A percentile compares a stretch with the other conserved stretches of the same genome.
phyloP scores from a whole-genome alignment of 2,113 vertebrate genomes.

The Scopus umbretta region DNA sequence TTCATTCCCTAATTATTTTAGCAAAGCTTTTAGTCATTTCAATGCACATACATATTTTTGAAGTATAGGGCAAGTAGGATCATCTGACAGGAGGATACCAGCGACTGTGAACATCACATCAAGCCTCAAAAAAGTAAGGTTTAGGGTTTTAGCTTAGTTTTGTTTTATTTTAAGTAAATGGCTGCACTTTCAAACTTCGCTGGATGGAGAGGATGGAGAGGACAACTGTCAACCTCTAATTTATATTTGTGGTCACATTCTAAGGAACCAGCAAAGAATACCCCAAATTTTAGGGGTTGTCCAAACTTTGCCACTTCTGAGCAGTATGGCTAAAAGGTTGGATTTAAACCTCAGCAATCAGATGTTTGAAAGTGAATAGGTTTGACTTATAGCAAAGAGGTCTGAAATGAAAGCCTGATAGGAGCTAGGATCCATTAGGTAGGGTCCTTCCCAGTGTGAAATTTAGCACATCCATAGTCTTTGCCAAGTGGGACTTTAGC shows the following conservation, averaged over 20 bases:
- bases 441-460: not conserved
- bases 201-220: not conserved
- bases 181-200: not conserved
- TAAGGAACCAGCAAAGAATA: not conserved
- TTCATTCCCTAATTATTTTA: not conserved
- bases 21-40: not conserved
- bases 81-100: not conserved
- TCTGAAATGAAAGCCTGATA: not conserved
- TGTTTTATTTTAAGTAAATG: not conserved
- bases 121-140: accelerated
- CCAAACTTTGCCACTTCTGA: not conserved
- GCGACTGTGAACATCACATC: not conserved
- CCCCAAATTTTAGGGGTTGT: not conserved
- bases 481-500: not conserved
- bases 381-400: not conserved
- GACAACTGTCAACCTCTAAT: not conserved
- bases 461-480: not conserved
- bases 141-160: not conserved
- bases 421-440: not conserved
- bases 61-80: not conserved
- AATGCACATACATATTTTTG: not conserved
- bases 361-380: not conserved
- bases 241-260: not conserved
- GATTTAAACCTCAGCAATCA: not conserved
- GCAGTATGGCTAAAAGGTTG: not conserved